Evolutionary conservation across 2,888 invertebrate species (phyloP), one percentile per base, ranked within the genome.

Genomic region (Cryptocheilus praepositus): DNA sequence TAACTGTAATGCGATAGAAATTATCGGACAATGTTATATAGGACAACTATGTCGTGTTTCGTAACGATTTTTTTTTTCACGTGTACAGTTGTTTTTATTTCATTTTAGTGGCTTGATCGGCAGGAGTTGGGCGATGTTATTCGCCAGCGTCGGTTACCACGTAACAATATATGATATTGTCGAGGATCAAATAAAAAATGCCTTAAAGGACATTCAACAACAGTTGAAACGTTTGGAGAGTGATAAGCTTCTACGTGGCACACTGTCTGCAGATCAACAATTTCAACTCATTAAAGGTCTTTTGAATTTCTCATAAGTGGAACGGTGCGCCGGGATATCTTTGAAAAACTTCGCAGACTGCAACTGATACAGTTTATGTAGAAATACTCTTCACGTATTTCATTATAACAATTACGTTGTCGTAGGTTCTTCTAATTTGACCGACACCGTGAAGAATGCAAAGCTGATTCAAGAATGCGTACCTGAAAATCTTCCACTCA

Each of bases 121-220:
- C 2, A 93, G 96, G 64, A 98, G 98, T 81, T 99, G 98, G 97
- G 95, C 98, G 0, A 98, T 98, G 97, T 91, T 98, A 44, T 99
- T 98, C 89, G 97, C 97, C 0, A 93, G 96, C 8, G 96, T 94
- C 4, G 98, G 98, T 11, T 98, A 98, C 88, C 91, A 94, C 85
- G 98, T 98, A 28, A 91, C 91, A 15, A 90, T 99, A 57, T 98
- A 93, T 87, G 99, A 99, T 84, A 94, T 96, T 60, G 90, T 94
- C 45, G 91, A 93, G 0, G 91, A 94, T 73, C 95, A 95, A 89
- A 92, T 97, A 22, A 89, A 92, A 13, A 91, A 91, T 57, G 96
- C 97, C 0, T 89, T 97, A 0, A 90, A 90, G 5, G 94, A 95
- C 76, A 94, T 98, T 58, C 89, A 93, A 77, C 88, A 91, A 13